Evolutionary conservation across 2,888 invertebrate species (phyloP), one percentile per base, ranked within the genome.

Genomic region (Arctia plantaginis): DNA sequence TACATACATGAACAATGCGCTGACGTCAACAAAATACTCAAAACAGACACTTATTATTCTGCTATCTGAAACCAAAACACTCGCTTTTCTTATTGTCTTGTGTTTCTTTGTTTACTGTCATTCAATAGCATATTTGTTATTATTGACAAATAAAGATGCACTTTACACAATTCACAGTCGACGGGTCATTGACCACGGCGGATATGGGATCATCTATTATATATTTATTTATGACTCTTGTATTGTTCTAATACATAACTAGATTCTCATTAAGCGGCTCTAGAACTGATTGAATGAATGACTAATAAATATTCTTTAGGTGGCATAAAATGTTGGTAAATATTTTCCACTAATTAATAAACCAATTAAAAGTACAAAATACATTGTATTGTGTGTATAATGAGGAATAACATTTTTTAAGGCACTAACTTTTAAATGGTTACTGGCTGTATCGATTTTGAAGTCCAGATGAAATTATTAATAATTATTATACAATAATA

Each of bases 61-160:
- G 35, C 75, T 79, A 77, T 81, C 82, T 75, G 30, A 75, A 78
- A 76, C 71, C 75, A 78, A 81, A 83, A 79, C 76, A 82, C 80
- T 78, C 73, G 74, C 73, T 72, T 77, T 83, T 83, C 77, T 85
- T 84, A 79, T 86, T 82, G 81, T 82, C 71, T 74, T 62, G 74
- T 80, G 75, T 79, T 76, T 76, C 79, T 79, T 84, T 88, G 85
- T 87, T 86, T 82, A 84, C 80, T 83, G 81, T 82, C 75, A 79
- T 83, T 79, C 80, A 81, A 82, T 71, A 79, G 78, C 69, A 66
- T 62, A 62, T 75, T 79, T 83, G 79, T 82, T 83, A 84, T 84
- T 82, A 77, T 75, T 69, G 80, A 80, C 85, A 84, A 83, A 87
- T 83, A 84, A 83, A 64, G 77, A 79, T 80, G 78, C 73, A 81